Conservation (phyloP, 2,888 invertebrate genomes). For the Stenoptilia bipunctidactyla region DNA sequence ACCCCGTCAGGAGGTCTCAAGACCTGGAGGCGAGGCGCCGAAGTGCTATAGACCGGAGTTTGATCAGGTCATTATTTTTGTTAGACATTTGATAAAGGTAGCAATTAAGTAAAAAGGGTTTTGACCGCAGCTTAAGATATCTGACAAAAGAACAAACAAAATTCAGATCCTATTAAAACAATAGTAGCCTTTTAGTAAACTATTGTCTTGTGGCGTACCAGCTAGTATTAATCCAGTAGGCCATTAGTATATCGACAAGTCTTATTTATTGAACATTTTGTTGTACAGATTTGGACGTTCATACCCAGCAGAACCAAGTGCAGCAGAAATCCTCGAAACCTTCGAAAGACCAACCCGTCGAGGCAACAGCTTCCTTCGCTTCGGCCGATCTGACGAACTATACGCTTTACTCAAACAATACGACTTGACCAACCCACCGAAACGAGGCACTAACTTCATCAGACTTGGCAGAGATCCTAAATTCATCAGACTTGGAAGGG, state of each 20-base stretch:
- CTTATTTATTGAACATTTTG: too few relatives aligned
- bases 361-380: slow-evolving; percentile 53
- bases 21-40: slow-evolving; percentile 54
- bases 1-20: slow-evolving; percentile 51
- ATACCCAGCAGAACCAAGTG: slow-evolving; percentile 48
- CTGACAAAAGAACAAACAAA: too few relatives aligned
- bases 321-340: slow-evolving; percentile 46
- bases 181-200: too few relatives aligned
- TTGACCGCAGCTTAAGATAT: too few relatives aligned
- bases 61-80: slow-evolving; percentile 60
- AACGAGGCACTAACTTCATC: slow-evolving; percentile 46
- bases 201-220: too few relatives aligned
- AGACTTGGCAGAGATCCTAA: slow-evolving; percentile 54
- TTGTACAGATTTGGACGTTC: slow-evolving; percentile 51
- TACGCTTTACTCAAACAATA: slow-evolving; percentile 42
- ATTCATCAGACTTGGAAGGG: slow-evolving; percentile 62
- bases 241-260: too few relatives aligned
- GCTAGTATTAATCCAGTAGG: too few relatives aligned
- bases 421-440: slow-evolving; percentile 42
- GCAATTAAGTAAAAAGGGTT: too few relatives aligned
- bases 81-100: too few relatives aligned
- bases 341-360: slow-evolving; percentile 38
- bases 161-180: too few relatives aligned
- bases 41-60: slow-evolving; percentile 54
- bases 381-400: slow-evolving; percentile 54